Base-by-base conservation (phyloP, 2,113 vertebrate genomes). In the Scomber japonicus region DNA sequence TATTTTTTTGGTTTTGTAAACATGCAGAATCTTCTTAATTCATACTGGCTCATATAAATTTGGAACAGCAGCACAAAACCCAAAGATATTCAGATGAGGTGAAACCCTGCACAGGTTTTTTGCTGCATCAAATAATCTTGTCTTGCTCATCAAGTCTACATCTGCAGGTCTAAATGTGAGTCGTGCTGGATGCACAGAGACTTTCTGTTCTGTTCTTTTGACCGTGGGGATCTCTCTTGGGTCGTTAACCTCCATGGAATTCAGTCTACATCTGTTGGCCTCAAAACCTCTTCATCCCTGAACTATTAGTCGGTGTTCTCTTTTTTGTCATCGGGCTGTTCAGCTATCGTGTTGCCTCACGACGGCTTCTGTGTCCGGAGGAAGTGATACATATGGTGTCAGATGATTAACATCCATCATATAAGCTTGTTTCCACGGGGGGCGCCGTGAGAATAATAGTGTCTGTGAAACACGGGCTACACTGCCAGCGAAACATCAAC, bases 181-280 rank as follows among this genome's bases (percentile, higher is more conserved):
- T 81, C 77, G 66, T 75, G 30, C 21, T 12, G 31, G 51, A 75
- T 62, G 63, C 62, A 30, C 13, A 78, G 12, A 80, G 74, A 59
- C 75, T 74, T 70, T 57, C 71, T 70, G 62, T 40, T 65, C 65
- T 15, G 45, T 57, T 60, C 44, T 61, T 53, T 45, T 60, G 30
- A 56, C 74, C 54, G 14, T 13, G 53, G 56, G 50, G 74, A 64
- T 63, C 79, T 69, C 53, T 65, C 59, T 59, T 59, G 71, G 68
- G 78, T 54, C 56, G 31, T n/a, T 31, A 87, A 71, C 74, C 84
- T 62, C 73, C 13, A 14, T 64, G 76, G 80, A 79, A 83, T 76
- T 85, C 44, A 72, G 35, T 57, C 68, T 69, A 75, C 72, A 71
- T 84, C 75, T 76, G 79, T 62, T 21, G 4, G 3, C 30, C n/a